A percentile compares a stretch with the other conserved stretches of the same genome.
Conservation (phyloP, 2,797 vertebrate species). For the Pangasius krempfi region DNA sequence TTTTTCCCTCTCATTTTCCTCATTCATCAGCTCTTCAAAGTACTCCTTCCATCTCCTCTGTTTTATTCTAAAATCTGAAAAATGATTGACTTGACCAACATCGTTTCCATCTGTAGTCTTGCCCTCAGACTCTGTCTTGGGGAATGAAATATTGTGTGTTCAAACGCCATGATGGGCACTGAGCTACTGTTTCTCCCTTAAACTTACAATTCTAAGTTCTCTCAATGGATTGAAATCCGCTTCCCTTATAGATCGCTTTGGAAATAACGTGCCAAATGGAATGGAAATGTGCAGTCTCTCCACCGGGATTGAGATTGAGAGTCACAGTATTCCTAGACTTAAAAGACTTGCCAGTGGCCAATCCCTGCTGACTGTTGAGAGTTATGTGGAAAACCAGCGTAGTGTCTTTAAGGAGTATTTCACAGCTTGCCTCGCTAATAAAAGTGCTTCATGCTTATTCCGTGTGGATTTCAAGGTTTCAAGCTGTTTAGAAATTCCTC, state of each 20-base stretch:
- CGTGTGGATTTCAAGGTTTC: slow-evolving; percentile 22
- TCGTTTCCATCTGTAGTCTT: not conserved
- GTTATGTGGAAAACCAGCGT: not conserved
- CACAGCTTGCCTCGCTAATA: not conserved
- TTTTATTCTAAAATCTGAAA: not conserved
- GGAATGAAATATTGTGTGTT: not conserved
- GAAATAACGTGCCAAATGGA: not conserved
- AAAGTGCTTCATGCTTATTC: not conserved
- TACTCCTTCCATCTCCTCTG: too few relatives aligned
- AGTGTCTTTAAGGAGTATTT: slow-evolving; percentile 8
- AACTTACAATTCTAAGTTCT: not conserved
- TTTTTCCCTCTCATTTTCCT: too few relatives aligned
- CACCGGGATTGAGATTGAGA: slow-evolving; percentile 3
- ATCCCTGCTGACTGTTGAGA: not conserved
- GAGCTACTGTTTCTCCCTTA: not conserved
- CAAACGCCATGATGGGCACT: not conserved
- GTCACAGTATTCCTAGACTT: not conserved
- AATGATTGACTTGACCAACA: not conserved
- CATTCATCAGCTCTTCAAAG: too few relatives aligned
- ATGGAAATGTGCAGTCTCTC: slow-evolving; percentile 1
- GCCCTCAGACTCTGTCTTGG: not conserved
- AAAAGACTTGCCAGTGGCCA: not conserved
- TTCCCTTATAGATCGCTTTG: not conserved
- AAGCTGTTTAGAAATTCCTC: slow-evolving; percentile 29
- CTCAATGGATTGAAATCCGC: not conserved